Conservation (phyloP, 2,113 vertebrate species). For the Bubo blakistoni region DNA sequence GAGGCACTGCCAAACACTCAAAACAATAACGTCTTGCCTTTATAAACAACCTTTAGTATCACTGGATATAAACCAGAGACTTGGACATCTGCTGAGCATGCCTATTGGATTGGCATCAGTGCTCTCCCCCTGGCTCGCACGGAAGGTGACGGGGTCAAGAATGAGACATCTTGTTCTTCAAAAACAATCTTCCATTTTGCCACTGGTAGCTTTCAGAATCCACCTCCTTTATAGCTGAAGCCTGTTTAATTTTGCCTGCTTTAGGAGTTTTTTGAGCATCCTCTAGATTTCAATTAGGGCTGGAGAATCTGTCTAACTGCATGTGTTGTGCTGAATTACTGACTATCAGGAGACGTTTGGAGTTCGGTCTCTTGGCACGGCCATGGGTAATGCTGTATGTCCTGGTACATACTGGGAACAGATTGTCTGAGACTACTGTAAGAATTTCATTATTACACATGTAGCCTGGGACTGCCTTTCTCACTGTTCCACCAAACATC, state of each 20-base stretch:
- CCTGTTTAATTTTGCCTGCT: neutral
- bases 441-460: neutral
- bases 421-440: neutral
- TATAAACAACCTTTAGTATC: conserved; percentile 62
- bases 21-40: conserved; percentile 62
- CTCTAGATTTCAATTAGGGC: neutral
- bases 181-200: conserved; percentile 41
- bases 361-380: neutral
- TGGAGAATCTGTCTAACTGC: rapidly evolving
- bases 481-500: neutral
- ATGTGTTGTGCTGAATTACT: neutral
- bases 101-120: conserved; percentile 36
- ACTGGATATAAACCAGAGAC: conserved; percentile 61
- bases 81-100: conserved; percentile 55
- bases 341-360: neutral
- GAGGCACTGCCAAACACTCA: conserved; percentile 55
- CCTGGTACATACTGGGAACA: neutral
- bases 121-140: conserved; percentile 12
- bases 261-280: neutral
- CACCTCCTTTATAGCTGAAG: neutral
- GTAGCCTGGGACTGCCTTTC: neutral
- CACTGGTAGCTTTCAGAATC: conserved; percentile 3
- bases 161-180: conserved; percentile 45
- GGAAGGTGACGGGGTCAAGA: conserved; percentile 34
- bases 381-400: neutral